phyloP scores from a whole-genome alignment of 2,113 vertebrate species.

The Strix aluco region DNA sequence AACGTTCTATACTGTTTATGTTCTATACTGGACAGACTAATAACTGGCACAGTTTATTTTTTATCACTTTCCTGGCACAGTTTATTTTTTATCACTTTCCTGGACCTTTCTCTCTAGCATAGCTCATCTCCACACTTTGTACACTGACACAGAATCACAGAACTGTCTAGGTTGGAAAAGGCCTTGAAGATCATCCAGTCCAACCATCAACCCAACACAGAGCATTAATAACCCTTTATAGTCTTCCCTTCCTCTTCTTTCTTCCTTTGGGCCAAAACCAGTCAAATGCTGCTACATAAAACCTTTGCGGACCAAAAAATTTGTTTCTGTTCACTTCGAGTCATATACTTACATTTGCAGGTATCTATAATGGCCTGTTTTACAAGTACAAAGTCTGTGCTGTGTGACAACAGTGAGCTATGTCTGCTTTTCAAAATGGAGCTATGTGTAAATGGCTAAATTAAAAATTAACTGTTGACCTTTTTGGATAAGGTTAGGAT shows the following conservation, averaged over 20 bases:
- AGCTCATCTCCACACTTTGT: not conserved
- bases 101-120: not conserved
- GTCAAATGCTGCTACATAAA: not conserved
- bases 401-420: too few species aligned
- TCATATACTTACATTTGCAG: not conserved
- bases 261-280: not conserved
- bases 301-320: too few species aligned
- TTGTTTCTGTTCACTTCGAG: not conserved
- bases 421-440: not conserved
- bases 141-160: too few species aligned
- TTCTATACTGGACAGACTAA: not conserved
- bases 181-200: too few species aligned
- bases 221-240: not conserved
- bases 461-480: not conserved
- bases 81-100: not conserved
- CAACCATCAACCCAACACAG: too few species aligned
- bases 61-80: not conserved
- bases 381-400: not conserved
- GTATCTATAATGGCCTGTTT: not conserved
- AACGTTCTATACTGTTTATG: not conserved
- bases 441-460: not conserved
- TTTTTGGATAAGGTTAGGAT: not conserved
- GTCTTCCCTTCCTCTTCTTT: not conserved
- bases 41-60: not conserved
- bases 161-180: too few species aligned